These are phyloP conservation scores for Papilio glaucus DNA, from an alignment of 1,140 invertebrate genomes.

Conservation along the genomic window DNA sequence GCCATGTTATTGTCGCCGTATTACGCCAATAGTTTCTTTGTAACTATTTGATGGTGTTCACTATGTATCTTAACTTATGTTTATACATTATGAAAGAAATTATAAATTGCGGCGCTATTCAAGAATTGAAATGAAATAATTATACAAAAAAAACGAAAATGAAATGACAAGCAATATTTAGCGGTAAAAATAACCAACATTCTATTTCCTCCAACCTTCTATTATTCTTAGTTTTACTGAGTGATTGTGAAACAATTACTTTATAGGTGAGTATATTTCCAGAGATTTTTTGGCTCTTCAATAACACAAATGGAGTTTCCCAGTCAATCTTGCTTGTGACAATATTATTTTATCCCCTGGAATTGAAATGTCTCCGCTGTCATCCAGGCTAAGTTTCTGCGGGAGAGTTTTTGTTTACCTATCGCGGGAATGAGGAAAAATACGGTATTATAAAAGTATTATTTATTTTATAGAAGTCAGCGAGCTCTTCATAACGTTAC, in stretches of 20 bases:
- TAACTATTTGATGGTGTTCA: too few species aligned
- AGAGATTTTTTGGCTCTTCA: conserved; percentile 65
- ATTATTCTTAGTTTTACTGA: conserved; percentile 3
- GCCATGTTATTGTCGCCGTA: too few species aligned
- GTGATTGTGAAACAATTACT: conserved; percentile 16
- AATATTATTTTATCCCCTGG: conserved; percentile 70
- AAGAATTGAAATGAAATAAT: too few species aligned
- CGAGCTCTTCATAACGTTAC: conserved; percentile 12
- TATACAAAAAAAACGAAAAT: too few species aligned
- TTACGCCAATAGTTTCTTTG: too few species aligned
- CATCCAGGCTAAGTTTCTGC: conserved; percentile 61
- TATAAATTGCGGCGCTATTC: too few species aligned
- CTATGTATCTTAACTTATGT: too few species aligned
- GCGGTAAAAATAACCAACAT: not conserved
- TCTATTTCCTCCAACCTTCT: not conserved
- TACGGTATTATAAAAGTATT: conserved; percentile 38
- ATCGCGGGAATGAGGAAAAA: conserved; percentile 48
- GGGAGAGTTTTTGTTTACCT: conserved; percentile 63
- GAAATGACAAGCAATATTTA: not conserved
- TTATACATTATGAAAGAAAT: too few species aligned
- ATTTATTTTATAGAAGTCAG: conserved; percentile 38
- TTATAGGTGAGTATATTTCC: conserved; percentile 30
- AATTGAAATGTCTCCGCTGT: conserved; percentile 60
- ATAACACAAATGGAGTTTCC: conserved; percentile 69
- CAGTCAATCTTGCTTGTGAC: conserved; percentile 58